These are phyloP conservation scores for Fukomys damarensis DNA, from an alignment of 2,113 vertebrate species.

Conservation along the genomic window DNA sequence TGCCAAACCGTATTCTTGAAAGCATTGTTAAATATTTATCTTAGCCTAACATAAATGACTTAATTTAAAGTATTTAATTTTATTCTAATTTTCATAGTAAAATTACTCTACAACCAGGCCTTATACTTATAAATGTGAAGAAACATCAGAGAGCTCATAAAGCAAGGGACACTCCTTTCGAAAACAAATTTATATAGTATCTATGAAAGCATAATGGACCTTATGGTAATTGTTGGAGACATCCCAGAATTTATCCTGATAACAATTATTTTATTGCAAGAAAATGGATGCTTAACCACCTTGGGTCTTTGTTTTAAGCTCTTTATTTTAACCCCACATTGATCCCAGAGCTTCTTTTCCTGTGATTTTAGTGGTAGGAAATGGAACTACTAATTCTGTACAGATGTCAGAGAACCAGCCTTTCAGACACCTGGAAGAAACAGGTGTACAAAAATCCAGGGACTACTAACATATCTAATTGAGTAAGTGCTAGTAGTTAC, in stretches of 20 bases:
- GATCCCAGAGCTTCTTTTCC: constrained; percentile 44
- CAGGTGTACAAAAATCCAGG: constrained; percentile 74
- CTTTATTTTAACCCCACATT: constrained; percentile 38
- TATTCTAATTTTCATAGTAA: constrained; percentile 41
- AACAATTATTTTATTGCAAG: not conserved
- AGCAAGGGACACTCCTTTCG: not conserved
- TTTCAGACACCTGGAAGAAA: constrained; percentile 78
- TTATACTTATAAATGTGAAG: not conserved
- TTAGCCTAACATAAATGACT: constrained; percentile 26
- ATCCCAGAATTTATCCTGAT: not conserved
- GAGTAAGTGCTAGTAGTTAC: constrained; percentile 79
- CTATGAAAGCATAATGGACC: not conserved
- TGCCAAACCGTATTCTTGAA: not conserved
- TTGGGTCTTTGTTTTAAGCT: constrained; percentile 56
- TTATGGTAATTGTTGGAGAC: not conserved
- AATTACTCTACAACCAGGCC: not conserved
- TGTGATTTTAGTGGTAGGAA: constrained; percentile 66
- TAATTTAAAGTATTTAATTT: constrained; percentile 35
- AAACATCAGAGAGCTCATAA: not conserved
- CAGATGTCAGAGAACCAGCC: constrained; percentile 76
- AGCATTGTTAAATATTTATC: not conserved
- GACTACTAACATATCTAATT: constrained; percentile 83
- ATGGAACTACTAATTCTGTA: constrained; percentile 46
- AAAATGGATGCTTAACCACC: not conserved
- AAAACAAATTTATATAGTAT: not conserved